Evolutionary conservation across 2,888 invertebrate species (phyloP).

Genomic region (Copidosoma aretas): DNA sequence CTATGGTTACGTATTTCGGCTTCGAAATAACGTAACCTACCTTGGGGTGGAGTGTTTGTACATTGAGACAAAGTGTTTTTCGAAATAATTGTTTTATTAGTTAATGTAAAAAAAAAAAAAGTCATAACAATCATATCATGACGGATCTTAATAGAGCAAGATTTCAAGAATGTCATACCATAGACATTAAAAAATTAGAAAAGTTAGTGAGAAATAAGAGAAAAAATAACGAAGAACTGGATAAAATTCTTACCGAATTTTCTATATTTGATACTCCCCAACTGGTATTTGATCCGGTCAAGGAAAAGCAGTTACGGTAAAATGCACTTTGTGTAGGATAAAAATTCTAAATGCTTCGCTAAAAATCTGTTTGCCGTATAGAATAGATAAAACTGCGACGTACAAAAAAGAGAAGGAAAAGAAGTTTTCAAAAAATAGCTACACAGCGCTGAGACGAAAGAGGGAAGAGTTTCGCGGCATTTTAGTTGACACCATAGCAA

Average conservation of each 20-base stretch:
- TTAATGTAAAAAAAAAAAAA: too few relatives aligned
- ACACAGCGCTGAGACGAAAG: slow-evolving; percentile 74
- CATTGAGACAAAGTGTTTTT: slow-evolving; percentile 1
- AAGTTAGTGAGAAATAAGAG: slow-evolving; percentile 19
- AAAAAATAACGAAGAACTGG: slow-evolving; percentile 23
- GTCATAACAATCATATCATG: too few relatives aligned
- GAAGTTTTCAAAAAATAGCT: slow-evolving; percentile 65
- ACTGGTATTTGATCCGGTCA: slow-evolving; percentile 9
- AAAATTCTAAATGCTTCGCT: neutral
- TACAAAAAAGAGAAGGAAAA: slow-evolving; percentile 38
- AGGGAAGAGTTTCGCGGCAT: slow-evolving; percentile 83
- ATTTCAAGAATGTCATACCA: neutral
- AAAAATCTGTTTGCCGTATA: neutral
- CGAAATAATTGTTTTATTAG: neutral
- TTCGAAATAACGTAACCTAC: slow-evolving; percentile 22
- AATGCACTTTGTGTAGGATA: too few relatives aligned
- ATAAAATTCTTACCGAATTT: slow-evolving; percentile 19
- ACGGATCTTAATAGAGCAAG: neutral
- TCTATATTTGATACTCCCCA: slow-evolving; percentile 22
- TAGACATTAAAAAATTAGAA: slow-evolving; percentile 7
- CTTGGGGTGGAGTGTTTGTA: neutral
- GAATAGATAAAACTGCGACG: neutral
- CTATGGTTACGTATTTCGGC: slow-evolving; percentile 32
- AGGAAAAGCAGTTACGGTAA: slow-evolving; percentile 28
- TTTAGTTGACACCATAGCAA: slow-evolving; percentile 76